Percentiles rank a stretch among this genome's conserved stretches.
These are phyloP conservation scores for Babyrousa celebensis DNA, from an alignment of 2,797 vertebrate genomes.

Conservation along the genomic window DNA sequence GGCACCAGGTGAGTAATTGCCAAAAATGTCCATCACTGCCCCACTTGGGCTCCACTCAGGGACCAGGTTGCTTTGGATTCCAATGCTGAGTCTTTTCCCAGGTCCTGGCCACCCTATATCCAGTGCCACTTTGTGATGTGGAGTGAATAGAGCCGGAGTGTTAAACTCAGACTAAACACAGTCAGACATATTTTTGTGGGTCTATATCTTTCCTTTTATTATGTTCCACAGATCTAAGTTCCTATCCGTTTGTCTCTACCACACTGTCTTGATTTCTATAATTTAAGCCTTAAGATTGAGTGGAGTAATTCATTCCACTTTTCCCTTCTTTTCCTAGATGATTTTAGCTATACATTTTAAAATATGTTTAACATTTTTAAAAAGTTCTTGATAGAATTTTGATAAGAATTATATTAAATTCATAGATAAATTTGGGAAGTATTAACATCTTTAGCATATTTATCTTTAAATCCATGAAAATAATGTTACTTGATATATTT, in stretches of 20 bases:
- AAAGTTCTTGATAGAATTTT: background rate
- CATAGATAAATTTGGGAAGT: background rate
- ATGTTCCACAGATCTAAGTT: background rate
- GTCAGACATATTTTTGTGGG: background rate
- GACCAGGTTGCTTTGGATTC: too few species aligned
- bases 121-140: too few species aligned
- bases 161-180: too few species aligned
- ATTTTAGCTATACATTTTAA: background rate
- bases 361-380: background rate
- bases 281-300: background rate
- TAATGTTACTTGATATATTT: background rate
- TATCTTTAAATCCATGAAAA: background rate
- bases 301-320: background rate
- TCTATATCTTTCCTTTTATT: background rate
- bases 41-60: too few species aligned
- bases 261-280: background rate
- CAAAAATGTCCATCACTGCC: too few species aligned
- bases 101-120: too few species aligned
- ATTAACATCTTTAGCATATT: background rate
- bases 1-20: too few species aligned
- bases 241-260: background rate
- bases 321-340: background rate
- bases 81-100: too few species aligned
- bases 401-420: background rate
- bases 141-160: too few species aligned